Conservation (phyloP, 2,113 vertebrate species). For the Donacobius atricapilla region DNA sequence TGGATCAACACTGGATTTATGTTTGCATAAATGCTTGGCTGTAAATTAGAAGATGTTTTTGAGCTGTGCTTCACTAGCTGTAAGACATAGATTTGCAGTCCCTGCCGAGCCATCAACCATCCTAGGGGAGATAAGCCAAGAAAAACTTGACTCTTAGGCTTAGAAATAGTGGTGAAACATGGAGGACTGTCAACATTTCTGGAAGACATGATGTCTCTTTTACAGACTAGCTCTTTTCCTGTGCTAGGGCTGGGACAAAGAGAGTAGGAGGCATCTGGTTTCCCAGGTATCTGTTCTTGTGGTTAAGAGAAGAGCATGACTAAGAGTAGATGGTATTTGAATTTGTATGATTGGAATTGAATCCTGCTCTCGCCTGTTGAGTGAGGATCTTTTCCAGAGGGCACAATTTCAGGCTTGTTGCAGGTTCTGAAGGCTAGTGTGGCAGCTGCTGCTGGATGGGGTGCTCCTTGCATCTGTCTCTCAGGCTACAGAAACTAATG, state of each 20-base stretch:
- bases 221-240: not conserved
- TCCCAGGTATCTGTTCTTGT: not conserved
- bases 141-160: not conserved
- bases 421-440: not conserved
- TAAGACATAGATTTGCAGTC: constrained; percentile 9
- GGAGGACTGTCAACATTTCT: not conserved
- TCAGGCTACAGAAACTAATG: constrained; percentile 25
- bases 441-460: not conserved
- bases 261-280: not conserved
- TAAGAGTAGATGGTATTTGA: not conserved
- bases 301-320: not conserved
- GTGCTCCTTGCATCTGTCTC: not conserved
- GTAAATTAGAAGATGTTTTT: constrained; percentile 61
- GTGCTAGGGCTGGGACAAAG: not conserved
- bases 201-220: not conserved
- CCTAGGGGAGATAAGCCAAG: constrained; percentile 7
- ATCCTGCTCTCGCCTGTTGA: not conserved
- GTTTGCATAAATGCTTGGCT: constrained; percentile 48
- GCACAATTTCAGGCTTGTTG: not conserved
- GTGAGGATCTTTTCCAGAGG: not conserved
- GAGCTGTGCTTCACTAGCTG: not conserved
- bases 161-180: not conserved
- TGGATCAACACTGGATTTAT: constrained; percentile 42
- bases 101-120: constrained; percentile 28
- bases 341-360: not conserved